Evolutionary conservation across 2,888 invertebrate species (phyloP), one percentile per base, ranked within the genome.

Genomic region (Noctua comes): DNA sequence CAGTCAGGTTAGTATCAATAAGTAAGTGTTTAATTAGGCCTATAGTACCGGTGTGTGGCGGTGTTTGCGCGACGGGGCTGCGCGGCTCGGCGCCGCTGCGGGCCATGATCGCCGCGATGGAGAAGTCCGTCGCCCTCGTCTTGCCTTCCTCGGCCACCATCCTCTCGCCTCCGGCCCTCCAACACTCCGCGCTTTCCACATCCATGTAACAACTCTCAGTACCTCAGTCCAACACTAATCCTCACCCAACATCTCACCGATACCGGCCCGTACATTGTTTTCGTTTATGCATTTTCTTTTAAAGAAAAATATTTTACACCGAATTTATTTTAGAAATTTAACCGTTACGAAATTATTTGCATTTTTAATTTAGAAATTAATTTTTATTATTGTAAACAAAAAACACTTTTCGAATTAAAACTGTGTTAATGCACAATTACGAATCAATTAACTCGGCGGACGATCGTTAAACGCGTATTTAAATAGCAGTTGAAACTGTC

Each of bases 41-140:
- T 94, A 95, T 89, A 91, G 88, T 94, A 96, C 96, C 95, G 88
- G 94, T 94, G 88, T 90, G 95, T 83, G 95, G 94, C 92, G 96
- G 96, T 87, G 95, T 95, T 84, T 94, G 94, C 84, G 95, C 95
- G 94, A 90, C 94, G 91, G 96, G 96, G 91, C 95, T 96, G 90
- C 96, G 95, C 90, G 95, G 94, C 91, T 96, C 95, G 83, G 93
- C 95, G 90, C 95, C 95, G 92, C 95, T 96, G 88, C 97, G 97
- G 89, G 99, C 98, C 98, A 99, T 99, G 95, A 99, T 99, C 92
- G 99, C 99, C 90, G 99, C 99, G 94, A 99, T 99, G 94, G 99
- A 99, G 97, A 99, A 99, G 97, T 99, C 99, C 92, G 99, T 99
- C 93, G 99, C 99, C 95, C 94, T 93, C 86, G 95, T 95, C 94